Evolutionary conservation across 2,797 vertebrate species (phyloP).

Genomic region (Tapera naevia): DNA sequence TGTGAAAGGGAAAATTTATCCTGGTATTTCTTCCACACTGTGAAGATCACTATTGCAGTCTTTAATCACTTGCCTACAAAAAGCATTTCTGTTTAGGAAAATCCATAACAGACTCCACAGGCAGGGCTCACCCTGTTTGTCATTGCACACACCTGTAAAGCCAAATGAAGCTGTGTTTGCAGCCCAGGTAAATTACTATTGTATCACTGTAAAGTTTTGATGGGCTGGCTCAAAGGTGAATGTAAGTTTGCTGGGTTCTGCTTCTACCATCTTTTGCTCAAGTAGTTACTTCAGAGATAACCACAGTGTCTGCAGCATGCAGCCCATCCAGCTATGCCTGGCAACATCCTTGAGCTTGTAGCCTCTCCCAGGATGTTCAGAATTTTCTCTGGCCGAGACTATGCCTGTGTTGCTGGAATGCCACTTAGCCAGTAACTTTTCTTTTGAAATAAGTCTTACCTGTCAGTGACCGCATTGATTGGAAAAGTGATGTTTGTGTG

Average conservation of each 20-base stretch:
- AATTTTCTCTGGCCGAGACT: not conserved
- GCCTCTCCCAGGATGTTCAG: rapidly evolving
- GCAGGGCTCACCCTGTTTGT: not conserved
- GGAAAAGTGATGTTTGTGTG: not conserved
- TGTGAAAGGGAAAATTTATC: not conserved
- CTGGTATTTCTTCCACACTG: not conserved
- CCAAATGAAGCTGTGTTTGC: not conserved
- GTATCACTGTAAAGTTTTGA: not conserved
- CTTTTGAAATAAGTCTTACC: not conserved
- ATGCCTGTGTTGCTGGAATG: not conserved
- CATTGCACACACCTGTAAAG: not conserved
- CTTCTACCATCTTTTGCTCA: not conserved
- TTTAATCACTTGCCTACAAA: not conserved
- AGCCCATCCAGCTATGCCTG: not conserved
- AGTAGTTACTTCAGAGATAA: not conserved
- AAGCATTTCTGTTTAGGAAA: not conserved
- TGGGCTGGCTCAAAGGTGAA: not conserved
- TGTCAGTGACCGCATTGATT: not conserved
- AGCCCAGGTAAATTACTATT: not conserved
- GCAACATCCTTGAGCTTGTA: not conserved
- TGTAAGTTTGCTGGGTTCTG: not conserved
- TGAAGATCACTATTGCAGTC: not conserved
- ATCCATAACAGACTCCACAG: not conserved
- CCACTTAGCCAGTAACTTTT: not conserved
- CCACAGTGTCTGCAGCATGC: not conserved